Evolutionary conservation across 2,113 vertebrate species (phyloP).

Genomic region (Polypterus bichir): DNA sequence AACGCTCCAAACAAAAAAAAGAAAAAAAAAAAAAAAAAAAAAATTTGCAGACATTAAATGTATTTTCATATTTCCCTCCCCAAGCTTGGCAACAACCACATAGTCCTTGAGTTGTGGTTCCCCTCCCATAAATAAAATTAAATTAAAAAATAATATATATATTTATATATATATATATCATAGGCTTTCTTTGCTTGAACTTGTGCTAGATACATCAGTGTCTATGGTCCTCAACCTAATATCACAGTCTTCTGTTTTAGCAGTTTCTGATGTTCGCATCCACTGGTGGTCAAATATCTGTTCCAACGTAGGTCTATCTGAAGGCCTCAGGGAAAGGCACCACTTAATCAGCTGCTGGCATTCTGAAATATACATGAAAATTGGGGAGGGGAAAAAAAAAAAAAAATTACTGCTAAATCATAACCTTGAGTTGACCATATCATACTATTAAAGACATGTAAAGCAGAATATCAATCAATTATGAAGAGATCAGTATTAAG

Average conservation of each 20-base stretch:
- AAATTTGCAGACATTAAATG: constrained; percentile 38
- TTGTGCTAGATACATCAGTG: constrained; percentile 82
- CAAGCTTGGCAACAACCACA: constrained; percentile 42
- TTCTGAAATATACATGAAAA: constrained; percentile 42
- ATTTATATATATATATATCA: constrained; percentile 46
- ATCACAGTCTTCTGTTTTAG: constrained; percentile 63
- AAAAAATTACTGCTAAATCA: background rate
- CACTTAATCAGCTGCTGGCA: constrained; percentile 94
- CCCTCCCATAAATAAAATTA: constrained; percentile 21
- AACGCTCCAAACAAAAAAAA: constrained; percentile 56
- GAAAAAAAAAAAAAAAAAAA: constrained; percentile 40
- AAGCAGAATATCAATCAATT: background rate
- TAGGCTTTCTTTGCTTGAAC: constrained; percentile 92
- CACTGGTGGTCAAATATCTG: constrained; percentile 90
- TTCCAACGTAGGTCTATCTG: constrained; percentile 85
- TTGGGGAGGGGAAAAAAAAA: too few relatives aligned
- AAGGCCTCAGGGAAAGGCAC: constrained; percentile 89
- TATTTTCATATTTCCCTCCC: constrained; percentile 40
- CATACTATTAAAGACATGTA: background rate
- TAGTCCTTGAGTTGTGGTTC: constrained; percentile 43
- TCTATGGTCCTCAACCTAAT: constrained; percentile 75
- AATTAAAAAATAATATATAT: constrained; percentile 26
- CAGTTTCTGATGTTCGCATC: constrained; percentile 68
- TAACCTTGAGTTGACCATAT: background rate
- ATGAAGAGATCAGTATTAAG: too few relatives aligned